phyloP scores from a whole-genome alignment of 2,113 vertebrate genomes.

The Mystacornis crossleyi region DNA sequence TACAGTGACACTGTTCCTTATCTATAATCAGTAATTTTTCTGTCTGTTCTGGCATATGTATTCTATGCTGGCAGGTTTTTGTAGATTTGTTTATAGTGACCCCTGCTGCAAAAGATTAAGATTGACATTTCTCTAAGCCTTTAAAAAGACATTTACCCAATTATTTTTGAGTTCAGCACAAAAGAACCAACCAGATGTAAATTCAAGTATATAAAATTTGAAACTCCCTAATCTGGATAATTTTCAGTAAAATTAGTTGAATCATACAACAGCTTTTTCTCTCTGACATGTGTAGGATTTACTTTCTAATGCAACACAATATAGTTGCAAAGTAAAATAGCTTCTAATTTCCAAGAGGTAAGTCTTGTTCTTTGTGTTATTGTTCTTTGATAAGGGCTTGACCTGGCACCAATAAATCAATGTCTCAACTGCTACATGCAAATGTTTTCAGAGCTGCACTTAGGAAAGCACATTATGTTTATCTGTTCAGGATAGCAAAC shows the following conservation, averaged over 20 bases:
- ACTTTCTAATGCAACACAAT: not conserved
- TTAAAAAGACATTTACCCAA: not conserved
- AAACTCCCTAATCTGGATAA: not conserved
- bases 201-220: not conserved
- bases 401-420: not conserved
- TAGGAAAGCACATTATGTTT: not conserved
- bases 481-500: not conserved
- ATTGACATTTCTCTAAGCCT: not conserved
- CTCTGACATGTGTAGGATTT: not conserved
- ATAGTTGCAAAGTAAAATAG: not conserved
- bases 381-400: not conserved
- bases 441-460: not conserved
- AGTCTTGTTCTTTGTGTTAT: not conserved
- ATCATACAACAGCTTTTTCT: not conserved
- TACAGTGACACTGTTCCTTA: not conserved
- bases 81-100: constrained; percentile 51
- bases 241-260: not conserved
- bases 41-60: not conserved
- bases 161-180: not conserved
- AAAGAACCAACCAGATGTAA: not conserved
- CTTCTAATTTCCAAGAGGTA: not conserved
- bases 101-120: constrained; percentile 50
- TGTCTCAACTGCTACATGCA: not conserved
- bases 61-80: not conserved
- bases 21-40: not conserved